Base-by-base conservation (phyloP, 2,888 invertebrate genomes). In the Parnassius glacialis region DNA sequence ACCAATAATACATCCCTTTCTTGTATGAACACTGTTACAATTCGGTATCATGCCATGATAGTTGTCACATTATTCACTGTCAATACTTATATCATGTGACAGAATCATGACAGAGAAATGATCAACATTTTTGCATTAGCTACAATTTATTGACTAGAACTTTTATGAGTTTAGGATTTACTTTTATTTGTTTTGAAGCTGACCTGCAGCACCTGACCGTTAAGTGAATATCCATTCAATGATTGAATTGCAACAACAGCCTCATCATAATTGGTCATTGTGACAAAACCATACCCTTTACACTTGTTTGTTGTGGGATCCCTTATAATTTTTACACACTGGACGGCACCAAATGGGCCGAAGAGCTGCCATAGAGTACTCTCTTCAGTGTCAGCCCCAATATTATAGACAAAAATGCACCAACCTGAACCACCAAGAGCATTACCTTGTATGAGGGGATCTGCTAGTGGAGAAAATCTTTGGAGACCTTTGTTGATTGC, bases 231-330 rank as follows among this genome's bases (percentile, higher is more conserved):
- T 79, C 98, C 98, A 90, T 99, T 98, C 81, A 99, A 93, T 70
- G 97, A 97, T 91, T 98, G 97, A 82, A 98, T 98, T 74, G 99
- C 98, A 77, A 97, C 96, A 69, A 98, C 95, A 65, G 98, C 97
- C 90, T 99, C 98, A 80, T 98, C 98, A 84, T 99, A 98, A 90
- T 98, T 98, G 84, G 98, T 98, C 98, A 99, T 99, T 70, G 98
- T 98, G 74, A 99, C 98, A 89, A 98, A 98, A 73, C 98, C 99
- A 90, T 98, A 99, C 69, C 99, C 99, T 93, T 98, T 98, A 93
- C 98, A 98, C 90, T 98, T 98, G 93, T 97, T 97, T 72, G 98
- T 98, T 80, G 97, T 96, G 77, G 97, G 94, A 93, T 98, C 98
- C 80, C 97, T 95, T 83, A 98, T 97, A 76, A 98, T 98, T 93